Conservation (phyloP, 2,888 invertebrate species). For the Lycia hirtaria region DNA sequence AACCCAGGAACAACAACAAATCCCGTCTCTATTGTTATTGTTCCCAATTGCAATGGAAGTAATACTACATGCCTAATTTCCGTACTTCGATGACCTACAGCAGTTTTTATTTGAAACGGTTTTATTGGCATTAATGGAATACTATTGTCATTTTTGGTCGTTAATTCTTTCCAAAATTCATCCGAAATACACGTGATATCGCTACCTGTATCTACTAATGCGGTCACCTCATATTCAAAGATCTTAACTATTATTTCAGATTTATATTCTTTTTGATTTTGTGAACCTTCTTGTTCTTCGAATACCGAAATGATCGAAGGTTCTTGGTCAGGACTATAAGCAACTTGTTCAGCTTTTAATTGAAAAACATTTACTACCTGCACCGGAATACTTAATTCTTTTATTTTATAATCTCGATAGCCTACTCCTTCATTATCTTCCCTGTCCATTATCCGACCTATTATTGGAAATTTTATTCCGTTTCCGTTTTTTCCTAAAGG, state of each 20-base stretch:
- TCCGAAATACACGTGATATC: slow-evolving; percentile 1
- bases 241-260: slow-evolving; percentile 2
- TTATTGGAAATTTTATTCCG: background rate
- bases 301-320: background rate
- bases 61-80: background rate
- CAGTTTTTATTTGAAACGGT: background rate
- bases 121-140: background rate
- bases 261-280: background rate
- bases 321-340: background rate
- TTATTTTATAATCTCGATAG: background rate
- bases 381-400: background rate
- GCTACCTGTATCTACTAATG: background rate
- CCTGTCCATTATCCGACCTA: background rate
- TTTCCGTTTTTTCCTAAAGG: background rate
- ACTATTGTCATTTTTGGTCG: background rate
- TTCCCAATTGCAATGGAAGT: background rate
- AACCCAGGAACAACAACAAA: background rate
- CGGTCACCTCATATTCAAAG: slow-evolving; percentile 1
- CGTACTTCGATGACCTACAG: background rate
- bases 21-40: background rate
- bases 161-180: background rate
- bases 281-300: background rate
- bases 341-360: background rate
- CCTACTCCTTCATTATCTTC: background rate
- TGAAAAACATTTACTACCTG: background rate